These are phyloP conservation scores for Nannoperca obscura DNA, from an alignment of 2,797 vertebrate genomes.

Conservation along the genomic window DNA sequence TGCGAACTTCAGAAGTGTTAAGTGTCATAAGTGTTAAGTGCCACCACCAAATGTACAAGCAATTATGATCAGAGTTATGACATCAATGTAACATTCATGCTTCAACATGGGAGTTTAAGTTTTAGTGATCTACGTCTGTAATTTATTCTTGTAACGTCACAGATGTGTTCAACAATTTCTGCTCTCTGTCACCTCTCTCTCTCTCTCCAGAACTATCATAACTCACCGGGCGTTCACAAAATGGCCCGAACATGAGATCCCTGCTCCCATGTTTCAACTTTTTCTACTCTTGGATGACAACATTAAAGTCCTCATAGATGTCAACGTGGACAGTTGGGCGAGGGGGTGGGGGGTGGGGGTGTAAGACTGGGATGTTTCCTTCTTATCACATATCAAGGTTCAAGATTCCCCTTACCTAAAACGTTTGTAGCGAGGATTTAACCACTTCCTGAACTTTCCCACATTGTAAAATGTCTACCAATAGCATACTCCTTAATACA, in stretches of 20 bases:
- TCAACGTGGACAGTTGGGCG: constrained; percentile 12
- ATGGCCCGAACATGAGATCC: constrained; percentile 82
- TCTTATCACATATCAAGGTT: constrained; percentile 18
- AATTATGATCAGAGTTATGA: neutral
- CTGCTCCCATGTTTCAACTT: constrained; percentile 23
- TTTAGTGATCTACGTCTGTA: neutral
- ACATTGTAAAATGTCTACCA: constrained; percentile 7
- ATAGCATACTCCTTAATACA: neutral
- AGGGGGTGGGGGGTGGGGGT: no score
- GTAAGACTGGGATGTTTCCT: constrained; percentile 21
- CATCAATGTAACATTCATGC: neutral
- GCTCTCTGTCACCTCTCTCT: constrained; percentile 20
- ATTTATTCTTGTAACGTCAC: neutral
- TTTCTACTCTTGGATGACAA: constrained; percentile 46
- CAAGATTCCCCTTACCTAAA: constrained; percentile 12
- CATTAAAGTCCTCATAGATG: constrained; percentile 21
- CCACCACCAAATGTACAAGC: neutral
- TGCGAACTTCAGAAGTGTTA: neutral
- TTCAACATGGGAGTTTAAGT: neutral
- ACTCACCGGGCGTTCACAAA: constrained; percentile 86
- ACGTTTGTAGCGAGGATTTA: constrained; percentile 26
- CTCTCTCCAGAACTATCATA: constrained; percentile 82
- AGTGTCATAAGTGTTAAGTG: neutral
- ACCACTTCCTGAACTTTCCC: constrained; percentile 11
- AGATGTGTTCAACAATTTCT: constrained; percentile 3